These are phyloP conservation scores for Leucozona laternaria DNA, from an alignment of 2,888 invertebrate species.

Conservation along the genomic window DNA sequence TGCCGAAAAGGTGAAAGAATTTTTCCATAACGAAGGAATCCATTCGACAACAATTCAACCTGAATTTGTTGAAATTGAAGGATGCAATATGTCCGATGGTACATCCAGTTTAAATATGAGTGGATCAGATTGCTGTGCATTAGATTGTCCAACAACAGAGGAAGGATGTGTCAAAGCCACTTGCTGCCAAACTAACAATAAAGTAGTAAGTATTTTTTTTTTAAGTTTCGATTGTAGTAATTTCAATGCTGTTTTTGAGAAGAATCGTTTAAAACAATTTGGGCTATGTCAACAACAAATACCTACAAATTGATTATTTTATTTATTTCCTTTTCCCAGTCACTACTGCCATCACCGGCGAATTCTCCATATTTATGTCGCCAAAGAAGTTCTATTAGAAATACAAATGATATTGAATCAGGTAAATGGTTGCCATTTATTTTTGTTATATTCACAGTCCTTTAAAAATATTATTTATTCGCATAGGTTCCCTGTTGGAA, in stretches of 20 bases:
- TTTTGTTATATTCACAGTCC: neutral
- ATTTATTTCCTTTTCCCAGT: slow-evolving; percentile 78
- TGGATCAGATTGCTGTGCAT: slow-evolving; percentile 88
- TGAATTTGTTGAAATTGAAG: slow-evolving; percentile 94
- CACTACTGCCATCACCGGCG: slow-evolving; percentile 89
- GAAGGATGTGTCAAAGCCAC: slow-evolving; percentile 93
- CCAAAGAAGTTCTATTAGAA: slow-evolving; percentile 89
- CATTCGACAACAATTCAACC: slow-evolving; percentile 99
- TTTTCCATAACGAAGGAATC: slow-evolving; percentile 99
- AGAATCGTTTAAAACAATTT: neutral
- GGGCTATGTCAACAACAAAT: too few relatives aligned
- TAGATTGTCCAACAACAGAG: slow-evolving; percentile 94
- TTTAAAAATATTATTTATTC: neutral
- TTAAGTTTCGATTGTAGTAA: neutral
- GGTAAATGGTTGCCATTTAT: slow-evolving; percentile 75
- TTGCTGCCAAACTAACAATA: slow-evolving; percentile 87
- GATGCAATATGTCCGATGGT: slow-evolving; percentile 83
- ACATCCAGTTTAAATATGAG: slow-evolving; percentile 84
- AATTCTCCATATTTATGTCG: slow-evolving; percentile 92
- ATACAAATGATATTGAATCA: slow-evolving; percentile 83
- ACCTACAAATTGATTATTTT: too few relatives aligned
- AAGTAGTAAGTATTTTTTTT: slow-evolving; percentile 79
- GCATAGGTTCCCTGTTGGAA: slow-evolving; percentile 81
- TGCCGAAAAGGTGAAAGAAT: slow-evolving; percentile 97
- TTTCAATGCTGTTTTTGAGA: neutral